Evolutionary conservation across 2,888 invertebrate genomes (phyloP).

Genomic region (Anticlea derivata): DNA sequence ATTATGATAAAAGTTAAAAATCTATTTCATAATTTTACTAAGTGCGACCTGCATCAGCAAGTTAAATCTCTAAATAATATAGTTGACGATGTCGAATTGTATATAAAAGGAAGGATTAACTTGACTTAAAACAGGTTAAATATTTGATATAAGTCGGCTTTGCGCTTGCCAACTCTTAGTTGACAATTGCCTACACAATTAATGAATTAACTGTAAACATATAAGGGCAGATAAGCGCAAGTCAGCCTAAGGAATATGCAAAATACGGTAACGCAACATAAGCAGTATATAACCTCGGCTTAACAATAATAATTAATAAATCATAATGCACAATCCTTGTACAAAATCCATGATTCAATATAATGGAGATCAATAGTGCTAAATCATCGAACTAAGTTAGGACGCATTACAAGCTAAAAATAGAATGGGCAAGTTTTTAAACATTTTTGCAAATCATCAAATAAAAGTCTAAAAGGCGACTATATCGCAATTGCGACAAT

Average conservation of each 20-base stretch:
- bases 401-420: slow-evolving; percentile 11
- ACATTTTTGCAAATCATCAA: slow-evolving; percentile 4
- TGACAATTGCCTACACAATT: no score
- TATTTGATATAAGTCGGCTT: no score
- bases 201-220: no score
- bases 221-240: no score
- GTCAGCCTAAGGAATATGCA: not conserved
- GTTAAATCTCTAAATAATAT: not conserved
- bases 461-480: not conserved
- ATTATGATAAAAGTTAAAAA: not conserved
- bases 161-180: no score
- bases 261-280: slow-evolving; percentile 10
- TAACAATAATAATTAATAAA: slow-evolving; percentile 18
- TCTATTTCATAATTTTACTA: not conserved
- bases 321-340: slow-evolving; percentile 21
- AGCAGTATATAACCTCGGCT: slow-evolving; percentile 9
- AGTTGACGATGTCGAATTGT: not conserved
- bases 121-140: not conserved
- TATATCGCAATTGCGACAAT: not conserved
- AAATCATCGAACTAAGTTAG: slow-evolving; percentile 20
- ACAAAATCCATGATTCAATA: slow-evolving; percentile 27
- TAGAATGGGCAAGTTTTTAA: slow-evolving; percentile 23
- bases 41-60: not conserved
- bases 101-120: not conserved
- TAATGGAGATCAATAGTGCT: slow-evolving; percentile 33